A percentile compares a stretch with the other conserved stretches of the same genome.
Conservation (phyloP, 2,797 vertebrate genomes). For the Eulemur rubriventer region DNA sequence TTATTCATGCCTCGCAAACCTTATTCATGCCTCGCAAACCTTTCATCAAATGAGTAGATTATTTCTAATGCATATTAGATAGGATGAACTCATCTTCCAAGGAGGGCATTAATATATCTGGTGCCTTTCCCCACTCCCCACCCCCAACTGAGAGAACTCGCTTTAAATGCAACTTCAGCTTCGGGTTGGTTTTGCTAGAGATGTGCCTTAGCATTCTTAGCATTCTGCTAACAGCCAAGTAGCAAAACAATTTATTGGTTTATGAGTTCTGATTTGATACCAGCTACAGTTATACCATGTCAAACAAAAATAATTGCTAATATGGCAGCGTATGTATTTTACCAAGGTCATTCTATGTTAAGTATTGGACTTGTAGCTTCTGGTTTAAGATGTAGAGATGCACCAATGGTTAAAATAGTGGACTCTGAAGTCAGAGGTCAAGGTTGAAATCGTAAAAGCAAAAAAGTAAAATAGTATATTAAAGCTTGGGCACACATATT, state of each 20-base stretch:
- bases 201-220: slow-evolving; percentile 67
- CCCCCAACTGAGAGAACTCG: slow-evolving; percentile 12
- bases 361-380: slow-evolving; percentile 1
- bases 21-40: slow-evolving; percentile 75
- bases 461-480: slow-evolving; percentile 62
- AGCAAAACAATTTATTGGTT: slow-evolving; percentile 81
- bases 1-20: slow-evolving; percentile 75
- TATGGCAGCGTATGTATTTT: slow-evolving; percentile 66
- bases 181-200: slow-evolving; percentile 52
- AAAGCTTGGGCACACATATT: slow-evolving; percentile 69
- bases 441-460: slow-evolving; percentile 73
- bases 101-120: slow-evolving; percentile 59
- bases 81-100: slow-evolving; percentile 74
- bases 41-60: slow-evolving; percentile 77
- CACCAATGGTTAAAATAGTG: slow-evolving; percentile 66
- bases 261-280: slow-evolving; percentile 80
- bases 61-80: slow-evolving; percentile 76
- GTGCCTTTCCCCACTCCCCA: not conserved
- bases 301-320: slow-evolving; percentile 82
- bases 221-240: slow-evolving; percentile 67
- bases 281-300: slow-evolving; percentile 67
- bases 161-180: slow-evolving; percentile 65
- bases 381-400: slow-evolving; percentile 65
- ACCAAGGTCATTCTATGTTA: slow-evolving; percentile 53
- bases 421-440: slow-evolving; percentile 70